Evolutionary conservation across 1,140 invertebrate genomes (phyloP).

Genomic region (Plectus sambesii): DNA sequence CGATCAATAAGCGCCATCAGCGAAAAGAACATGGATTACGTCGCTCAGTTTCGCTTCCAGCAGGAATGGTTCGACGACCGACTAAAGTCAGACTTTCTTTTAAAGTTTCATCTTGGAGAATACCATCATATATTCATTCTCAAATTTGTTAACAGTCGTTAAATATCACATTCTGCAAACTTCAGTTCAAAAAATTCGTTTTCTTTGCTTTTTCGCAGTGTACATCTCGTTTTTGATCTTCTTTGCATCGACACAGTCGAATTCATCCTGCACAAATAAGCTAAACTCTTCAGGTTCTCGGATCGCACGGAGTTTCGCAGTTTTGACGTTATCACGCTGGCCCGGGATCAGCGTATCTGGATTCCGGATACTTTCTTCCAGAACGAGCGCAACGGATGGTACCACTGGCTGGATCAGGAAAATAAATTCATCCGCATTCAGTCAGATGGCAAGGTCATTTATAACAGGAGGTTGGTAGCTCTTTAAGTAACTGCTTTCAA

Average conservation of each 20-base stretch:
- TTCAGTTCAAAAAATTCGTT: not conserved
- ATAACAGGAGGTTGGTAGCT: constrained; percentile 15
- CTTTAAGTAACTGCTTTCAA: not conserved
- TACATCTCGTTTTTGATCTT: too few relatives aligned
- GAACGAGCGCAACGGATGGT: constrained; percentile 71
- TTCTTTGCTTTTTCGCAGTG: not conserved
- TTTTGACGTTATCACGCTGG: constrained; percentile 62
- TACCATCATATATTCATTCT: too few relatives aligned
- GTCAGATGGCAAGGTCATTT: constrained; percentile 27
- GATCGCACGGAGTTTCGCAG: constrained; percentile 50
- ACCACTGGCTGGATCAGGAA: constrained; percentile 29
- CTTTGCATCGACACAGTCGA: too few relatives aligned
- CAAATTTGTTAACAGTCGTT: too few relatives aligned
- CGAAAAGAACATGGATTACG: constrained; percentile 44
- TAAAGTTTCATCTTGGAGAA: too few relatives aligned
- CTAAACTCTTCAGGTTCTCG: too few relatives aligned
- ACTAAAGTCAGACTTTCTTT: too few relatives aligned
- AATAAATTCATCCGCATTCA: constrained; percentile 26
- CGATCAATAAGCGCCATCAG: constrained; percentile 41
- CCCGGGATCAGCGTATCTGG: constrained; percentile 74
- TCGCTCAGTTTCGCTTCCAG: constrained; percentile 43
- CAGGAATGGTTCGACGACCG: constrained; percentile 43
- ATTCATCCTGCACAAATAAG: too few relatives aligned
- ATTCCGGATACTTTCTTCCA: constrained; percentile 94
- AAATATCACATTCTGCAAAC: not conserved